These are phyloP conservation scores for Phrynocephalus versicolor DNA, from an alignment of 2,113 vertebrate species.

Conservation along the genomic window DNA sequence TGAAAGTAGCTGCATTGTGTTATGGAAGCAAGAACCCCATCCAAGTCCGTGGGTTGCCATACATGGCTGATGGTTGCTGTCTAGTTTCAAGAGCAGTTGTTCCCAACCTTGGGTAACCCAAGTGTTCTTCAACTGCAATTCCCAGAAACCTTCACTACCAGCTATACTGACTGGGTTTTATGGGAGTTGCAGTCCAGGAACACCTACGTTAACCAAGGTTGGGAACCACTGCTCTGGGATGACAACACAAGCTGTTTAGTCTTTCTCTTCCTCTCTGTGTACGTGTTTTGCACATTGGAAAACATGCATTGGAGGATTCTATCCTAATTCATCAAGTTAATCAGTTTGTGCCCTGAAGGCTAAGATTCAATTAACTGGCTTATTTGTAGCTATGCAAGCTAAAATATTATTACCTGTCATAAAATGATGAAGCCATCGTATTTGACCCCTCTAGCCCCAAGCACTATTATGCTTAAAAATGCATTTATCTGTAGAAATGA, in stretches of 20 bases:
- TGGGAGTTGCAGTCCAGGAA: too few species aligned
- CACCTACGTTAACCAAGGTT: too few species aligned
- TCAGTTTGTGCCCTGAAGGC: neutral
- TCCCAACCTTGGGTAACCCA: too few species aligned
- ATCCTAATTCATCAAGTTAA: neutral
- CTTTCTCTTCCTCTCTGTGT: too few species aligned
- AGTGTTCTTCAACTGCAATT: too few species aligned
- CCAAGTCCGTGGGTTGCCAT: neutral
- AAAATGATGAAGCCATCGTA: conserved; percentile 33
- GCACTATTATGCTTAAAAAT: conserved; percentile 9
- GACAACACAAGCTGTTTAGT: neutral
- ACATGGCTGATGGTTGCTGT: neutral
- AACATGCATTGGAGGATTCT: neutral
- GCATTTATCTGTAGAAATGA: conserved; percentile 2
- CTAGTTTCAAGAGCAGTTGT: neutral
- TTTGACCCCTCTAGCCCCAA: conserved; percentile 34
- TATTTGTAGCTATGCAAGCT: conserved; percentile 14
- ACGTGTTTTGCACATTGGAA: neutral
- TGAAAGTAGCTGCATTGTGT: too few species aligned
- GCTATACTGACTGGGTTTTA: too few species aligned
- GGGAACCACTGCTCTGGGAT: too few species aligned
- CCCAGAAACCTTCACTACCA: too few species aligned
- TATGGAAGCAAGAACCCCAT: neutral
- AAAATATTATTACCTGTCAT: conserved; percentile 20
- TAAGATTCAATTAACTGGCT: conserved; percentile 9